Percentiles rank a stretch among this genome's conserved stretches.
Conservation (phyloP, 2,797 vertebrate species). For the Cyprinodon diabolis region DNA sequence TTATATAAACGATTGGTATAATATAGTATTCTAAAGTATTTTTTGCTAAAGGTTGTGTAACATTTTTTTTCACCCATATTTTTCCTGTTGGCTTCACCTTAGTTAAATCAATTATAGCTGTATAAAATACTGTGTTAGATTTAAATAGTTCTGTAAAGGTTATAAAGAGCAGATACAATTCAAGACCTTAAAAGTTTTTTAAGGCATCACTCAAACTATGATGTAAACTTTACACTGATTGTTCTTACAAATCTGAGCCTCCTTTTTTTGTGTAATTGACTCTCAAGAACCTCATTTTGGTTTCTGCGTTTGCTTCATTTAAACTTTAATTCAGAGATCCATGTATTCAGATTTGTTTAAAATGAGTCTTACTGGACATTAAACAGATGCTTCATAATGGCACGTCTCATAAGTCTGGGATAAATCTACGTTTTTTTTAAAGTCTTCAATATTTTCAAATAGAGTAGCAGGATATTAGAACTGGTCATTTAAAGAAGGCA, state of each 20-base stretch:
- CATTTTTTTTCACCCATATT: neutral
- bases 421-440: slow-evolving; percentile 1
- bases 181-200: slow-evolving; percentile 12
- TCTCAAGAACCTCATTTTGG: neutral
- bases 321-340: neutral
- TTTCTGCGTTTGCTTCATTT: slow-evolving; percentile 6
- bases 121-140: neutral
- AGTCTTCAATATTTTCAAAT: neutral
- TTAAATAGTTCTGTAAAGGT: neutral
- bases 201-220: slow-evolving; percentile 29
- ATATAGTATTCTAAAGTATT: neutral
- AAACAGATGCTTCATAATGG: neutral
- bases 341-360: neutral
- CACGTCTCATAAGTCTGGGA: neutral
- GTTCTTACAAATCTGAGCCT: slow-evolving; percentile 30
- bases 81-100: neutral
- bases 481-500: slow-evolving; percentile 27
- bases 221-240: slow-evolving; percentile 42
- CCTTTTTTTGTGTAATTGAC: slow-evolving; percentile 39
- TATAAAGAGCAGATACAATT: neutral
- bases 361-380: neutral
- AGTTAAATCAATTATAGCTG: neutral
- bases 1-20: too few species aligned
- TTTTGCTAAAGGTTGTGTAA: neutral
- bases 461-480: slow-evolving; percentile 21